Conservation (phyloP, 1,140 invertebrate species). For the Frieseomelitta varia region DNA sequence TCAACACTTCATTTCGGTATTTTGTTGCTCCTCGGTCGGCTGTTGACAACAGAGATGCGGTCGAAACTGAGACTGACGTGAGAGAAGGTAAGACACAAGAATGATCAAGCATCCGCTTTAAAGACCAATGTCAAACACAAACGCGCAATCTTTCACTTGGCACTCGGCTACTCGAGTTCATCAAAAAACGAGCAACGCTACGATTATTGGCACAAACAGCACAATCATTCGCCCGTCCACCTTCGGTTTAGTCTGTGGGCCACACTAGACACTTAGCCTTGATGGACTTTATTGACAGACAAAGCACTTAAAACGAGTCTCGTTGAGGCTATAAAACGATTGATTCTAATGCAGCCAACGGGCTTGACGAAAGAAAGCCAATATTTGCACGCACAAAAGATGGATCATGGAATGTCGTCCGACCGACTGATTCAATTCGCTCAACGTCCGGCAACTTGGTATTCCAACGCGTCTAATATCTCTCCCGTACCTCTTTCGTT, state of each 20-base stretch:
- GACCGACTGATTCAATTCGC: constrained; percentile 79
- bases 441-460: constrained; percentile 76
- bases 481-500: background rate
- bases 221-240: background rate
- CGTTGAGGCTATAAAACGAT: constrained; percentile 76
- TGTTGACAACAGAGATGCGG: no score
- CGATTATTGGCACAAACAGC: background rate
- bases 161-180: background rate
- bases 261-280: constrained; percentile 79
- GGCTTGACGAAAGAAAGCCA: constrained; percentile 72
- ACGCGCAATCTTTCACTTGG: background rate
- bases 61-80: no score
- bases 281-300: constrained; percentile 76
- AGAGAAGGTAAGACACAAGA: no score
- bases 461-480: constrained; percentile 27
- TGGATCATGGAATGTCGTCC: constrained; percentile 79
- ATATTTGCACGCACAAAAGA: constrained; percentile 81
- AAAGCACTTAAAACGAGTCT: constrained; percentile 76
- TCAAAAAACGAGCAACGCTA: background rate
- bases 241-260: constrained; percentile 64
- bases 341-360: constrained; percentile 73
- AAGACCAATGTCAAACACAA: background rate
- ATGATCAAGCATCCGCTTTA: no score
- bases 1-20: no score
- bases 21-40: no score